Evolutionary conservation across 2,113 vertebrate species (phyloP).

Genomic region (Leptobrachium ailaonicum): DNA sequence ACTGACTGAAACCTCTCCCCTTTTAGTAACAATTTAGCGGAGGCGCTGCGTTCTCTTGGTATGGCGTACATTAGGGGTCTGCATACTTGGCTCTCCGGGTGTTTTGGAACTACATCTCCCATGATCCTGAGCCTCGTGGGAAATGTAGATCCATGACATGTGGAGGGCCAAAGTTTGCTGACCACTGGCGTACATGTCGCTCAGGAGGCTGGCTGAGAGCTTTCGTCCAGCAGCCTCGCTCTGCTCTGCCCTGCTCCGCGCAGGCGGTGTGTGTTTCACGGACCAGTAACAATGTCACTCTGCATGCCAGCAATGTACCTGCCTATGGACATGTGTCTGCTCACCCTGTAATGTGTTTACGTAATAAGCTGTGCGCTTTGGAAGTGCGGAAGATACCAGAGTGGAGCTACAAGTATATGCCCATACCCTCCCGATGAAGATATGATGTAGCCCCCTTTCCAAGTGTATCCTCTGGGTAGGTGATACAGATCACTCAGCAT

Average conservation of each 20-base stretch:
- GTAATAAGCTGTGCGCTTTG: conserved; percentile 75
- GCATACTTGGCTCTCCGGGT: no score
- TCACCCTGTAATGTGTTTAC: conserved; percentile 58
- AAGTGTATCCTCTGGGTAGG: conserved; percentile 80
- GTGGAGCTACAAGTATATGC: conserved; percentile 76
- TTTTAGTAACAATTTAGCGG: no score
- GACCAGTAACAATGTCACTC: not conserved
- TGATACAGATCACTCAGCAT: conserved; percentile 78
- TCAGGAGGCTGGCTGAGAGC: no score
- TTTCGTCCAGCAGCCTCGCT: not conserved
- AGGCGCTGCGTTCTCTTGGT: no score
- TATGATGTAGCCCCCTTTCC: conserved; percentile 64
- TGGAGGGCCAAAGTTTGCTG: no score
- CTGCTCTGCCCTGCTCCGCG: not conserved
- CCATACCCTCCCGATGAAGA: conserved; percentile 84
- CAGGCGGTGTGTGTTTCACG: not conserved
- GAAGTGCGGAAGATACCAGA: conserved; percentile 83
- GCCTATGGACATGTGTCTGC: conserved; percentile 12
- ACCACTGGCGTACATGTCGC: no score
- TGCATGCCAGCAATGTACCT: conserved; percentile 7
- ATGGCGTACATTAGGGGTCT: no score
- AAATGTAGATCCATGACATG: no score
- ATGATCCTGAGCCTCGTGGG: no score
- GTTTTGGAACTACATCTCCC: no score
- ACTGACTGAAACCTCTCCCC: no score